Evolutionary conservation across 2,888 invertebrate species (phyloP), one percentile per base, ranked within the genome.

Genomic region (Phortica magna): DNA sequence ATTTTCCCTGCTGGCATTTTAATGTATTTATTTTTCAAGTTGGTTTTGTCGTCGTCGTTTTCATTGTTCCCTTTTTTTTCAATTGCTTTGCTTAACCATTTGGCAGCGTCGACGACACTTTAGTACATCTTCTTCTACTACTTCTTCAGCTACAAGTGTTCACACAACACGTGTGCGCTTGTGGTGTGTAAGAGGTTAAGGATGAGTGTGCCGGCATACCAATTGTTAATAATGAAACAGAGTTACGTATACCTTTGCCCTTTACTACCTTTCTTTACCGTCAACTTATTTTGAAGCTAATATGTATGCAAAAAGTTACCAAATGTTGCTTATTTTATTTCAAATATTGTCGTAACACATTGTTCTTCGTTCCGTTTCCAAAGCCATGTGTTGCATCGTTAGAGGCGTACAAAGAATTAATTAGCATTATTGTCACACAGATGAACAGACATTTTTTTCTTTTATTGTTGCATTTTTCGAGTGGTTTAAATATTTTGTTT

Each of bases 1-100:
- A 90, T 90, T 90, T 88, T 87, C 84, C 85, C 87, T 83, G 82
- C 84, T 90, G 89, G 90, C 88, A 89, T 89, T 89, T 90, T 89
- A 88, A 89, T 90, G 89, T 89, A 88, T 87, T 82, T 85, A 83
- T 88, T 83, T 84, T 81, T 81, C 48, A 67, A 67, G 67, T 59
- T 59, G 59, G 5, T 17, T 17, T 19, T 59, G 4, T 55, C n/a
- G 31, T 4, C 48, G 48, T 12, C 48, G 48, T 6, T 48, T 19
- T 22, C 22, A 59, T 19, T 59, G 57, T 59, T 7, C 14, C 17
- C 57, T 57, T 7, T 59, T 9, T 59, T 48, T 48, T 12, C 48
- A 14, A 9, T 59, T 17, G 17, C 22, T 19, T 12, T 61, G 22
- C 22, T 61, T 7, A 17, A 61, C 48, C 9, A 48, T 48, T 48